A percentile compares a stretch with the other conserved stretches of the same genome.
Conservation (phyloP, 2,797 vertebrate genomes). For the Geotrypetes seraphini region DNA sequence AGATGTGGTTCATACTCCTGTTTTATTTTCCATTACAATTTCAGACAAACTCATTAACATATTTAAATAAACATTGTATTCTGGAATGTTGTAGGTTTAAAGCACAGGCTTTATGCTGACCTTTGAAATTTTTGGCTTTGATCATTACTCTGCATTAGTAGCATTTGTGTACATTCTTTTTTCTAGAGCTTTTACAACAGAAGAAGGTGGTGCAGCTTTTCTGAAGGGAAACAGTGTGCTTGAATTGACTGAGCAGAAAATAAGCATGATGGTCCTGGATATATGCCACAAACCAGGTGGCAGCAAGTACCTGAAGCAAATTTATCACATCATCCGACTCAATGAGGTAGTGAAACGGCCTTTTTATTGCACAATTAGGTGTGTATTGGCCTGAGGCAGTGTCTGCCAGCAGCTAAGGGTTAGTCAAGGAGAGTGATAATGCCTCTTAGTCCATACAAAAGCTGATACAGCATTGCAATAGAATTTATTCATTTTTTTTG, state of each 20-base stretch:
- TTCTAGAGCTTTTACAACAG: slow-evolving; percentile 60
- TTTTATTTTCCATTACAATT: not conserved
- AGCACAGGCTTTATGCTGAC: not conserved
- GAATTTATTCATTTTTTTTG: slow-evolving; percentile 31
- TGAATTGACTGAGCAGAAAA: slow-evolving; percentile 96
- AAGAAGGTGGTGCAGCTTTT: slow-evolving; percentile 33
- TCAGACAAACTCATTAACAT: not conserved
- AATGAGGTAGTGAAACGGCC: slow-evolving; percentile 97
- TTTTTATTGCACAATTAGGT: slow-evolving; percentile 94
- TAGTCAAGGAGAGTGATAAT: slow-evolving; percentile 70
- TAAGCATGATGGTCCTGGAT: slow-evolving; percentile 94
- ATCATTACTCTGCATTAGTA: not conserved
- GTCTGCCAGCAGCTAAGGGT: slow-evolving; percentile 68
- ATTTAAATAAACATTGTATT: slow-evolving; percentile 7
- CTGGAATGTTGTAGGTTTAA: not conserved
- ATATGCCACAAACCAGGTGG: slow-evolving; percentile 98
- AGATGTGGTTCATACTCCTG: not conserved
- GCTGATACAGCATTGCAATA: slow-evolving; percentile 47
- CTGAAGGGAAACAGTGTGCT: slow-evolving; percentile 60
- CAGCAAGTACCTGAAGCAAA: slow-evolving; percentile 91
- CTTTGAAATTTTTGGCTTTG: not conserved
- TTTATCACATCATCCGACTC: slow-evolving; percentile 98
- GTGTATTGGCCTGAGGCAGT: slow-evolving; percentile 84
- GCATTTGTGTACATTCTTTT: slow-evolving; percentile 14
- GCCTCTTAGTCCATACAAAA: slow-evolving; percentile 62